phyloP scores from a whole-genome alignment of 2,797 vertebrate genomes.

The Diplodus puntazzo region DNA sequence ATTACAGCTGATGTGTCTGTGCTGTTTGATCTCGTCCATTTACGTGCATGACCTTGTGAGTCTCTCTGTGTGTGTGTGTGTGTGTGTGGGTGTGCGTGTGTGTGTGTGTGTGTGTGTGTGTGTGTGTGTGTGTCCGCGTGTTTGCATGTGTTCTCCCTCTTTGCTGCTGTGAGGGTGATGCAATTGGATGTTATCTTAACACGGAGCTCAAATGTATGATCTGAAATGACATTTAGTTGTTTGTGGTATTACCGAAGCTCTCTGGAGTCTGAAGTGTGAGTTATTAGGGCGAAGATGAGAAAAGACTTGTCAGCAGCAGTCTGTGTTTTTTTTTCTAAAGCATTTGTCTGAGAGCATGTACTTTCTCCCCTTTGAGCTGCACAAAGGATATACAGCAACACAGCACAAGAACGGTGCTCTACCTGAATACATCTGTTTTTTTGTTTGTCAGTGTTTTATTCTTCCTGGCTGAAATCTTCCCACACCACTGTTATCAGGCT shows the following conservation, averaged over 20 bases:
- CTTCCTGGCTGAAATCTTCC: neutral
- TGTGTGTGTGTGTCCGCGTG: neutral
- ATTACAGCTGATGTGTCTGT: conserved; percentile 20
- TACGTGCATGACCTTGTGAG: neutral
- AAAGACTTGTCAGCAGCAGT: conserved; percentile 31
- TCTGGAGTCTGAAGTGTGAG: conserved; percentile 33
- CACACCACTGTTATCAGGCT: neutral
- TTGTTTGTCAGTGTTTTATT: neutral
- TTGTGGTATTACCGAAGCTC: conserved; percentile 7
- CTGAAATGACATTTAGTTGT: conserved; percentile 33
- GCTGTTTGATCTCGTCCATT: neutral
- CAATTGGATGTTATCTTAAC: conserved; percentile 12
- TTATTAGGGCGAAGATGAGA: conserved; percentile 52
- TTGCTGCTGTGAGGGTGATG: conserved; percentile 7
- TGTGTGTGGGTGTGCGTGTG: neutral
- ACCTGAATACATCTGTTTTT: conserved; percentile 31
- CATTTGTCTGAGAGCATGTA: conserved; percentile 17
- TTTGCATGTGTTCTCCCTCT: conserved; percentile 18
- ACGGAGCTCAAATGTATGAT: conserved; percentile 31
- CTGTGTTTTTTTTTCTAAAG: conserved; percentile 21
- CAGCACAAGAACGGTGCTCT: neutral
- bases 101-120: neutral
- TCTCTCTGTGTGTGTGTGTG: neutral
- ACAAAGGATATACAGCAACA: neutral
- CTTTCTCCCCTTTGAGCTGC: conserved; percentile 1